Percentiles rank a stretch among this genome's conserved stretches.
Evolutionary conservation across 92 coral and sea anemone genomes (phyloP).

Genomic region (Porites rus): DNA sequence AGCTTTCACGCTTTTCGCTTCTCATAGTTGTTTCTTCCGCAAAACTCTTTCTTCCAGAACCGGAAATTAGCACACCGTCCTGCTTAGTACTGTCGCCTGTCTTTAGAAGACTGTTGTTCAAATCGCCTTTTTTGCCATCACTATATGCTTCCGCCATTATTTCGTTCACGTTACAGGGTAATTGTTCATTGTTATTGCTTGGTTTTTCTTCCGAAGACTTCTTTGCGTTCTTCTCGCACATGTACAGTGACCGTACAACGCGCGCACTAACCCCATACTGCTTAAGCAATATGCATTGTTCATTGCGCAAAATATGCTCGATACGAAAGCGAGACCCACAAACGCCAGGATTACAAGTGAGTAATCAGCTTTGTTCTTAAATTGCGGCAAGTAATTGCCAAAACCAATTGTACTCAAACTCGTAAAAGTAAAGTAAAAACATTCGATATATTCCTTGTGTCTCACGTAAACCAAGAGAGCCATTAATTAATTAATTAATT

Average conservation of each 20-base stretch:
- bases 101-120: too few relatives aligned
- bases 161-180: not conserved
- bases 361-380: conserved; percentile 45
- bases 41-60: too few relatives aligned
- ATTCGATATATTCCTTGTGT: conserved; percentile 55
- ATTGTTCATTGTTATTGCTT: not conserved
- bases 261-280: conserved; percentile 70
- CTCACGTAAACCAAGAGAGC: conserved; percentile 57
- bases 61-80: too few relatives aligned
- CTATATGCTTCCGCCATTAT: not conserved
- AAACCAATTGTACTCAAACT: conserved; percentile 81
- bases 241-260: conserved; percentile 49
- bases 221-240: conserved; percentile 17
- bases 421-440: conserved; percentile 72
- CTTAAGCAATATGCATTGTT: too few relatives aligned
- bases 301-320: too few relatives aligned
- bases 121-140: too few relatives aligned
- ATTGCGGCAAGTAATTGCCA: conserved; percentile 74
- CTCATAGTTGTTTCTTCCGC: too few relatives aligned
- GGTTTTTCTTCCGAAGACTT: not conserved
- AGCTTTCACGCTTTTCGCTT: too few relatives aligned
- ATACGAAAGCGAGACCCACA: too few relatives aligned
- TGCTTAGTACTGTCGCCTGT: too few relatives aligned
- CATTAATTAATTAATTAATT: too few relatives aligned
- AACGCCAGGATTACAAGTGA: conserved; percentile 60